These are phyloP conservation scores for Leucopsar rothschildi DNA, from an alignment of 2,113 vertebrate genomes.

Conservation along the genomic window DNA sequence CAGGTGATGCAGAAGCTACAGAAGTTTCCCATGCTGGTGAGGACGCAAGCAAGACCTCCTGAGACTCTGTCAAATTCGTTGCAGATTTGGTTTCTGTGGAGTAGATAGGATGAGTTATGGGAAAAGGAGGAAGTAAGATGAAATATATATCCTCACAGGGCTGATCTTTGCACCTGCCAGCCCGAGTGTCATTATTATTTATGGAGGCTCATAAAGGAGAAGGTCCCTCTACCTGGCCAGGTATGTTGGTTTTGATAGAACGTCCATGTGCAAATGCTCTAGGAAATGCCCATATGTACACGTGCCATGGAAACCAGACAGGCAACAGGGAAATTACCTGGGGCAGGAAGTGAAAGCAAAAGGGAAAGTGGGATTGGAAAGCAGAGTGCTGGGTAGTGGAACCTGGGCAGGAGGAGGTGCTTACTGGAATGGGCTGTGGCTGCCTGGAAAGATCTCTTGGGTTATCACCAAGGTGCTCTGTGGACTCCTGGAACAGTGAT, in stretches of 20 bases:
- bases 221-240: background rate
- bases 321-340: background rate
- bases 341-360: background rate
- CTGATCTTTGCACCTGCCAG: background rate
- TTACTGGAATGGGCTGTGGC: background rate
- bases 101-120: background rate
- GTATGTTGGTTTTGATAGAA: background rate
- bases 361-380: background rate
- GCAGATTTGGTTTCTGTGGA: background rate
- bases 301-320: background rate
- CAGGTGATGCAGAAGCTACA: background rate
- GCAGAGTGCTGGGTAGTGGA: background rate
- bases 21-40: background rate
- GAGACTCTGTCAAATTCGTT: background rate
- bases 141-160: too few relatives aligned
- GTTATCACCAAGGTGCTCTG: background rate
- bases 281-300: fast-evolving
- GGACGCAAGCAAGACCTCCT: background rate
- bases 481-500: background rate
- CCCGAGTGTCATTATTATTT: background rate
- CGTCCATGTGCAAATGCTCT: fast-evolving
- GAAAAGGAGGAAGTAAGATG: background rate
- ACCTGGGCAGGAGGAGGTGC: background rate
- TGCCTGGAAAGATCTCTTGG: background rate
- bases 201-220: fast-evolving